A percentile compares a stretch with the other conserved stretches of the same genome.
These are phyloP conservation scores for Diarsia brunnea DNA, from an alignment of 2,888 invertebrate species.

Conservation along the genomic window DNA sequence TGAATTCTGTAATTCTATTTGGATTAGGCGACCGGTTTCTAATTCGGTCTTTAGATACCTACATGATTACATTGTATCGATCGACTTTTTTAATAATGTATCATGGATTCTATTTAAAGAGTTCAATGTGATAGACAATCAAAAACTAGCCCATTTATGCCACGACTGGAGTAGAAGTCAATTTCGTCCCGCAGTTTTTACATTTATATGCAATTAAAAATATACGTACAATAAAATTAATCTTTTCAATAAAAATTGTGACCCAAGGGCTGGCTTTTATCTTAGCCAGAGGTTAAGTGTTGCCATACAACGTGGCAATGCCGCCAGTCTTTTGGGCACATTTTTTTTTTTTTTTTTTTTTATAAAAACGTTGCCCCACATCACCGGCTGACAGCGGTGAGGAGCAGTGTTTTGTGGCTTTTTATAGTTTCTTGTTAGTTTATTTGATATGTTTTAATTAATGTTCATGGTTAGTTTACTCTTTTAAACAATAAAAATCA, in stretches of 20 bases:
- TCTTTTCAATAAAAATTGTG: background rate
- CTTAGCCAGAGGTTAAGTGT: no score
- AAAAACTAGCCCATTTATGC: background rate
- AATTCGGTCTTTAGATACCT: background rate
- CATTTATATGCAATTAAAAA: background rate
- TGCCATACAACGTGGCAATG: no score
- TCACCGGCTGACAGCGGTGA: no score
- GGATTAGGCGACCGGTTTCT: background rate
- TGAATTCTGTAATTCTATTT: conserved; percentile 3
- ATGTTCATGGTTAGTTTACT: no score
- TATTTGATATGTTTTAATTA: no score
- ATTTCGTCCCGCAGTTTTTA: no score
- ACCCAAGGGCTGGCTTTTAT: no score
- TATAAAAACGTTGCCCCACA: no score
- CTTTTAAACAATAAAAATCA: conserved; percentile 2
- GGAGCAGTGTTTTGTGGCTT: no score
- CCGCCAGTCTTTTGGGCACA: no score
- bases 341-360: no score
- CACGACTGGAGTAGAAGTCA: background rate
- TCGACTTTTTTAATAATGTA: background rate
- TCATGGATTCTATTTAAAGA: background rate
- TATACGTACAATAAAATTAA: background rate
- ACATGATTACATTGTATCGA: background rate
- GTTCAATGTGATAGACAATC: background rate
- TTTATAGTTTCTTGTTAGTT: no score